These are phyloP conservation scores for Cerceris ruficornis DNA, from an alignment of 2,888 invertebrate species.

Conservation along the genomic window DNA sequence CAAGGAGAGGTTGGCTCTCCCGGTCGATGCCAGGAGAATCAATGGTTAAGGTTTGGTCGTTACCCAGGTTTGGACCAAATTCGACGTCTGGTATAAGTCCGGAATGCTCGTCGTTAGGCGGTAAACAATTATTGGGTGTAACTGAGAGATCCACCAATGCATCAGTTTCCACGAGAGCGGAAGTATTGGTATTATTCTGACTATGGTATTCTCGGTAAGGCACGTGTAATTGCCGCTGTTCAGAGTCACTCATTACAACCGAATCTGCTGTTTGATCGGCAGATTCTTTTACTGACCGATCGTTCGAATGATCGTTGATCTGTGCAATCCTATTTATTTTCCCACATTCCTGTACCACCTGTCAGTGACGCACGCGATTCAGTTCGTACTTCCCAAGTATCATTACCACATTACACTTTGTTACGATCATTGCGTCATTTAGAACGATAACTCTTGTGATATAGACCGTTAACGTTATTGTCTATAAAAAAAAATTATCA, in stretches of 20 bases:
- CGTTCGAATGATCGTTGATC: slow-evolving; percentile 18
- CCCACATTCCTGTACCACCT: slow-evolving; percentile 72
- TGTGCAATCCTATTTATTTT: slow-evolving; percentile 58
- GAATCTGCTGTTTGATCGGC: slow-evolving; percentile 59
- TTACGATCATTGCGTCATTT: slow-evolving; percentile 64
- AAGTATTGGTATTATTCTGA: slow-evolving; percentile 75
- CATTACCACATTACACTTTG: slow-evolving; percentile 45
- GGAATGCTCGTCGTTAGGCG: slow-evolving; percentile 64
- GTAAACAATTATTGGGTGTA: slow-evolving; percentile 55
- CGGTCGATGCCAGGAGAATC: slow-evolving; percentile 92
- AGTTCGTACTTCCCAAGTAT: slow-evolving; percentile 42
- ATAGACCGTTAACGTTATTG: slow-evolving; percentile 19
- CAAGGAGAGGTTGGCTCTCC: slow-evolving; percentile 96
- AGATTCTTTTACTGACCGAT: slow-evolving; percentile 41
- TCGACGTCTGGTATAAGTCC: slow-evolving; percentile 88
- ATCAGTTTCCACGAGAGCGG: slow-evolving; percentile 76
- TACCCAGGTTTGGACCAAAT: slow-evolving; percentile 83
- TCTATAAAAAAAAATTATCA: slow-evolving; percentile 13
- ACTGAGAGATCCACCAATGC: slow-evolving; percentile 78
- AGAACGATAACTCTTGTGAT: slow-evolving; percentile 24
- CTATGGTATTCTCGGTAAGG: slow-evolving; percentile 81
- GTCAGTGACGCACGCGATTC: slow-evolving; percentile 72
- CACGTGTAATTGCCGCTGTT: slow-evolving; percentile 81
- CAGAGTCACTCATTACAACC: slow-evolving; percentile 81
- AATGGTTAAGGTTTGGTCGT: slow-evolving; percentile 87